Base-by-base conservation (phyloP, 1,140 invertebrate genomes). In the Dufourea novaeangliae region DNA sequence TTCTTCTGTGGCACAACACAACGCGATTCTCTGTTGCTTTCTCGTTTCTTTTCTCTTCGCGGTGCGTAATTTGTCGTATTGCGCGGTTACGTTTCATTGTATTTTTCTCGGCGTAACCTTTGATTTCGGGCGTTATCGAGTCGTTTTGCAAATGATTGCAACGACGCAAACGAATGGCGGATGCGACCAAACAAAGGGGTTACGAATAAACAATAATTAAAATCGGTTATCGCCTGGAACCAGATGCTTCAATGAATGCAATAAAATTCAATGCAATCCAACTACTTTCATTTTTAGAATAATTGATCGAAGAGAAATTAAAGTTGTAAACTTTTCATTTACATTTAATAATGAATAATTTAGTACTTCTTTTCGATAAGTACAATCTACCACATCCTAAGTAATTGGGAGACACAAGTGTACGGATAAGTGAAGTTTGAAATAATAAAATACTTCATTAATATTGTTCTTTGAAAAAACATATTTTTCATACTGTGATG, bases 201-300 rank as follows among this genome's bases (percentile, higher is more conserved):
- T 25, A 41, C 44, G 69, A 63, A 81, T 80, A 81, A n/a, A 82
- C 39, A 67, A 82, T 80, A 82, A 81, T 82, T 67, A 62, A 75
- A n/a, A 72, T 61, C 57, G 62, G 52, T 44, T 59, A 20, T 71
- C 39, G 27, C 12, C 7, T n/a, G 1, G 17, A 14, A 25, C 14
- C 44, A 46, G 69, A 46, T 71, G 17, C 44, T 7, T n/a, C 17
- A 37, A 20, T n/a, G 46, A 8, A n/a, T 8, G 10, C 14, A 25
- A 52, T 4, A 56, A 34, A 70, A 39, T 39, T n/a, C 5, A 7
- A 5, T 8, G 34, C 46, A 6, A 50, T n/a, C 20, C 46, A 7
- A n/a, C n/a, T 50, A 50, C 17, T n/a, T n/a, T n/a, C n/a, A 50
- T 50, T 50, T 50, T 50, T n/a, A 6, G 20, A 1, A 50, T n/a